Evolutionary conservation across 2,888 invertebrate genomes (phyloP).

Genomic region (Calliopum simillimum): DNA sequence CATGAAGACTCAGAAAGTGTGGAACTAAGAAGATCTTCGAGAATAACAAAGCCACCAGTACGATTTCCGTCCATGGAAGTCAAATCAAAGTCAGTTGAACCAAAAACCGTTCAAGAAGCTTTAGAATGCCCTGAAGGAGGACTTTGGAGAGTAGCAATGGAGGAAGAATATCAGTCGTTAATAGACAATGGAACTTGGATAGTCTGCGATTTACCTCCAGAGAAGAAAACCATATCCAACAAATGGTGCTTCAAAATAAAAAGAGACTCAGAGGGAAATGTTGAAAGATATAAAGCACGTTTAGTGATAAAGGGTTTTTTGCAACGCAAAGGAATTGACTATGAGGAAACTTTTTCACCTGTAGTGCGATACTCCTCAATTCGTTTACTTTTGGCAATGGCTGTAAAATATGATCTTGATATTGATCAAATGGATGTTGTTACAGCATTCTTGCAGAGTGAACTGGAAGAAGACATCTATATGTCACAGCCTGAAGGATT

Average conservation of each 20-base stretch:
- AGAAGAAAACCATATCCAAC: constrained; percentile 16
- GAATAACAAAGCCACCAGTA: too few species aligned
- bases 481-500: background rate
- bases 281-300: constrained; percentile 2
- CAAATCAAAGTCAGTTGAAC: constrained; percentile 12
- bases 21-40: too few species aligned
- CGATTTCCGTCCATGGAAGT: constrained; percentile 22
- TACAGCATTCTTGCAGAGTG: too few species aligned
- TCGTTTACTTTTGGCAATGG: background rate
- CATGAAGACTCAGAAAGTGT: too few species aligned
- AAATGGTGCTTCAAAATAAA: too few species aligned
- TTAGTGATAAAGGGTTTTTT: too few species aligned
- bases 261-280: constrained; percentile 7
- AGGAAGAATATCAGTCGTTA: constrained; percentile 30
- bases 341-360: too few species aligned
- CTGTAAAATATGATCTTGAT: background rate
- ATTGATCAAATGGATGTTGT: too few species aligned
- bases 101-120: constrained; percentile 29
- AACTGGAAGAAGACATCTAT: too few species aligned
- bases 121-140: constrained; percentile 26
- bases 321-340: too few species aligned
- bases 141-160: constrained; percentile 36
- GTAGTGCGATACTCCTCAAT: too few species aligned
- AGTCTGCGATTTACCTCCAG: constrained; percentile 18
- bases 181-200: constrained; percentile 19